Evolutionary conservation across 2,113 vertebrate genomes (phyloP).

Genomic region (Myrmecobius fasciatus): DNA sequence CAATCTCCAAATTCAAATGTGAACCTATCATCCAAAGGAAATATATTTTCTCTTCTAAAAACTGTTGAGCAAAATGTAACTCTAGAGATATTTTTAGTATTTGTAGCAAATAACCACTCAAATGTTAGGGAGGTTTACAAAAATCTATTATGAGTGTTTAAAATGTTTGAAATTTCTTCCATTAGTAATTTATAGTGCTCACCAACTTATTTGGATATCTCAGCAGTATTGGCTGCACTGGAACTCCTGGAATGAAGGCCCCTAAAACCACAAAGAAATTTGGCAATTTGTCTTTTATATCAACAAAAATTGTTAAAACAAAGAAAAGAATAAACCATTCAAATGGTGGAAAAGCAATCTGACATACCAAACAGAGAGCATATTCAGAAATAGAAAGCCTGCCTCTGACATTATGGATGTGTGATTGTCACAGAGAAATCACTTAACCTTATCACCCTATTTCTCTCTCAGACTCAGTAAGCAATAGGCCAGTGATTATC

Average conservation of each 20-base stretch:
- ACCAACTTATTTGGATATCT: constrained; percentile 95
- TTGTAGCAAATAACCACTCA: background rate
- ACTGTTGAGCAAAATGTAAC: background rate
- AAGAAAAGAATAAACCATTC: background rate
- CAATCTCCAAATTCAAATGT: background rate
- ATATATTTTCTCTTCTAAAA: background rate
- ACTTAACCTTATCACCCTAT: background rate
- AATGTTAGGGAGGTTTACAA: background rate
- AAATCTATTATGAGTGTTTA: background rate
- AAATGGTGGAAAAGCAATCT: background rate
- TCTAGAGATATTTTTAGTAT: too few relatives aligned
- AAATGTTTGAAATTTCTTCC: background rate
- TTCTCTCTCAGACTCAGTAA: background rate
- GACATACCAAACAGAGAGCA: background rate
- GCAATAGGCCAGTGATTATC: background rate
- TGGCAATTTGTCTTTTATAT: background rate
- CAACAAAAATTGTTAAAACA: background rate
- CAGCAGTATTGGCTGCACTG: constrained; percentile 94
- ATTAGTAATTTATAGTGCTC: constrained; percentile 65
- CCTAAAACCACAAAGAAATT: constrained; percentile 84
- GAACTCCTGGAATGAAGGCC: constrained; percentile 94
- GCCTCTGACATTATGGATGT: background rate
- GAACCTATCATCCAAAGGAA: background rate
- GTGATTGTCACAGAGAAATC: background rate
- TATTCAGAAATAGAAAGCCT: background rate